Conservation (phyloP, 2,888 invertebrate species). For the Macaria liturata region DNA sequence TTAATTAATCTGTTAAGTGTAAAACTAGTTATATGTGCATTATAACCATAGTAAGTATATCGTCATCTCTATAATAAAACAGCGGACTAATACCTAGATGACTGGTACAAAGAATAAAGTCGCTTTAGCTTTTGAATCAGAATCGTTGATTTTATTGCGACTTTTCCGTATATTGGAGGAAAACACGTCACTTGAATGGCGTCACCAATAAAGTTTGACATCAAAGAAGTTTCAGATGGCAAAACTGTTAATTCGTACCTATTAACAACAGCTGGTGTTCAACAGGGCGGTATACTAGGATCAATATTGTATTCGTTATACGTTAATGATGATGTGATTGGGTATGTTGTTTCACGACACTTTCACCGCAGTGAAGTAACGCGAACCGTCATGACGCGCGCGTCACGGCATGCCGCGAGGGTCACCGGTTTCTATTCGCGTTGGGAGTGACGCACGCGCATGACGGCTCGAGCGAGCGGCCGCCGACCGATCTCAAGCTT, state of each 20-base stretch:
- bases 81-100: too few species aligned
- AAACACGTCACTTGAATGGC: neutral
- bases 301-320: neutral
- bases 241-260: neutral
- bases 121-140: too few species aligned
- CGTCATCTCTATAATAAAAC: too few species aligned
- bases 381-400: constrained; percentile 60
- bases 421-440: constrained; percentile 77
- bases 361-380: constrained; percentile 51
- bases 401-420: constrained; percentile 66
- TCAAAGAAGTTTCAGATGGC: constrained; percentile 1
- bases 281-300: neutral
- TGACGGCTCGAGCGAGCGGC: constrained; percentile 55
- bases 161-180: neutral
- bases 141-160: neutral
- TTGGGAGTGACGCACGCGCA: constrained; percentile 74
- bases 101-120: too few species aligned
- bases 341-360: constrained; percentile 30
- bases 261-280: neutral
- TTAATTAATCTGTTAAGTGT: too few species aligned
- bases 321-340: neutral
- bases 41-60: too few species aligned
- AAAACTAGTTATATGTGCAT: too few species aligned
- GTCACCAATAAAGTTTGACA: neutral
- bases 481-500: constrained; percentile 53